Base-by-base conservation (phyloP, 2,888 invertebrate genomes). In the Cerceris rybyensis region DNA sequence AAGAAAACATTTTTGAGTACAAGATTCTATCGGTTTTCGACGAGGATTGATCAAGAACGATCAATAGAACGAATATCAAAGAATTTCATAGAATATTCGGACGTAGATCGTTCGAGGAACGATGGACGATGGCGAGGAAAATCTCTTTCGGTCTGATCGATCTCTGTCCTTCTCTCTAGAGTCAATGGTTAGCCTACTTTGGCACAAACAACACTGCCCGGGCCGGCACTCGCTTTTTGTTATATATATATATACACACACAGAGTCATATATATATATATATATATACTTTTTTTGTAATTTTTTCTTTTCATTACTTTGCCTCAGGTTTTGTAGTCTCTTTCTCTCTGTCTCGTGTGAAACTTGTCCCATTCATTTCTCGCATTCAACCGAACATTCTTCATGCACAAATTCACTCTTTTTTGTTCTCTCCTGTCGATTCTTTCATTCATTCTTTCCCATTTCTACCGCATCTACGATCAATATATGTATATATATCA, bases 151-250 rank as follows among this genome's bases (percentile, higher is more conserved):
- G 28, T 28, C 28, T 28, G 28, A 28, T 52, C 52, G 67, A 70
- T 64, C n/a, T n/a, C 5, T 17, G 14, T 13, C 54, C n/a, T 50
- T n/a, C 13, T 65, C 55, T 71, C 70, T 65, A 67, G 72, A 73
- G 68, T 78, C 80, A 88, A 87, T 75, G 86, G 86, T 82, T 89
- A 91, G 89, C 88, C 88, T 90, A 91, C 86, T 92, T 92, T 92
- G 92, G 92, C 92, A 92, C 92, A 92, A 90, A 90, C 88, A 88
- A 88, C 80, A 86, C 80, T 75, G 76, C 78, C 83, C 77, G 83
- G 84, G 90, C 91, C 92, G 92, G 91, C 92, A 92, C 91, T 92
- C 91, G 92, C 92, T 90, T 89, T 88, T 63, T 68, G 54, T 28
- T 28, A 28, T 28, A 4, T 4, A 28, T 28, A 28, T 28, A 77